These are phyloP conservation scores for Seriola aureovittata DNA, from an alignment of 2,113 vertebrate genomes.

Conservation along the genomic window DNA sequence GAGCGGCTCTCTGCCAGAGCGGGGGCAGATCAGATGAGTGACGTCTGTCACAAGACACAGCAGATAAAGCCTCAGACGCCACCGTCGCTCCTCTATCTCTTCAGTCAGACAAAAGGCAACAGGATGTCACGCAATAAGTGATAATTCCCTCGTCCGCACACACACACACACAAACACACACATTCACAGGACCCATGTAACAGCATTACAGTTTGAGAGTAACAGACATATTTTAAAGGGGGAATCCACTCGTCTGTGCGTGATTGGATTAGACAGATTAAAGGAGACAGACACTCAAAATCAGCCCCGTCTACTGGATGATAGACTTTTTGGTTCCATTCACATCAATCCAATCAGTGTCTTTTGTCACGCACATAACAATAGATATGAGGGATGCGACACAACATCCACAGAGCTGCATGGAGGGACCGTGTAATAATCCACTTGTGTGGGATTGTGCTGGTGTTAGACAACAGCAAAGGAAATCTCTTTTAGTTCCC, in stretches of 20 bases:
- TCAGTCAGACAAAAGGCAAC: slow-evolving; percentile 50
- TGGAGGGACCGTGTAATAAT: slow-evolving; percentile 6
- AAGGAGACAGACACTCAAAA: slow-evolving; percentile 57
- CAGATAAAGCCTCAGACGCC: slow-evolving; percentile 65
- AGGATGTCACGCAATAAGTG: slow-evolving; percentile 71
- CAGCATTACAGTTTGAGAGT: slow-evolving; percentile 39
- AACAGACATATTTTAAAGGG: slow-evolving; percentile 63
- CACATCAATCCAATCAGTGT: slow-evolving; percentile 6
- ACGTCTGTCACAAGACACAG: slow-evolving; percentile 57
- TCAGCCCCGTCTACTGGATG: slow-evolving; percentile 62
- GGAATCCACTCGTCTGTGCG: slow-evolving; percentile 54
- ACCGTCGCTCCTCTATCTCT: slow-evolving; percentile 27
- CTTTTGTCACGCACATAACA: slow-evolving; percentile 1
- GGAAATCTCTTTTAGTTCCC: slow-evolving; percentile 8
- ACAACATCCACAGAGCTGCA: background rate
- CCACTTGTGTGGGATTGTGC: slow-evolving; percentile 20
- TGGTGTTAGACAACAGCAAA: background rate
- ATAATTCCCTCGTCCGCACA: slow-evolving; percentile 24
- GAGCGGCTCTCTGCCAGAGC: slow-evolving; percentile 17
- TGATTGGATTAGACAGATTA: slow-evolving; percentile 80
- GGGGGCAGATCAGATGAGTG: slow-evolving; percentile 45
- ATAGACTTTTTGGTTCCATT: slow-evolving; percentile 43
- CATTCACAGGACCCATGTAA: slow-evolving; percentile 34
- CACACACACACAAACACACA: slow-evolving; percentile 22
- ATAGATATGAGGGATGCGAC: background rate